Percentiles rank a stretch among this genome's conserved stretches.
Evolutionary conservation across 2,797 vertebrate species (phyloP).

Genomic region (Agapornis canus): DNA sequence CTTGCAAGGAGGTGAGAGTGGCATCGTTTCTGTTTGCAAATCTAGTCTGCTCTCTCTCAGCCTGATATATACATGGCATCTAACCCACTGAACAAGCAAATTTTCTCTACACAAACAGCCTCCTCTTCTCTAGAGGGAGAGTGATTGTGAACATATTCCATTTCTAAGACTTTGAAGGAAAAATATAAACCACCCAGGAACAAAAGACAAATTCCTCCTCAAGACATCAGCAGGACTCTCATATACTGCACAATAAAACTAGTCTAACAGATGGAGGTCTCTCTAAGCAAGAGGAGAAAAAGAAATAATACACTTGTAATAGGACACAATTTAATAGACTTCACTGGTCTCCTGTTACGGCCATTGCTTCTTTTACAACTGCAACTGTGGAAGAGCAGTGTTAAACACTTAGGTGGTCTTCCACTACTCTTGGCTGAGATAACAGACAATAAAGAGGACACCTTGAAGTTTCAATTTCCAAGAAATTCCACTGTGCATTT

Average conservation of each 20-base stretch:
- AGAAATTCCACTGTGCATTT: constrained; percentile 54
- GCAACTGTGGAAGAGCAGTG: neutral
- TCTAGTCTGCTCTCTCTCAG: neutral
- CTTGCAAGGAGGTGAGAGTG: neutral
- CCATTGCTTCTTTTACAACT: neutral
- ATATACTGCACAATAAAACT: neutral
- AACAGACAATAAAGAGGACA: constrained; percentile 52
- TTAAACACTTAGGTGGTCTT: constrained; percentile 54
- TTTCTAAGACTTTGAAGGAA: constrained; percentile 8
- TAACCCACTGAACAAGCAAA: neutral
- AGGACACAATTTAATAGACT: constrained; percentile 40
- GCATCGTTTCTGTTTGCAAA: neutral
- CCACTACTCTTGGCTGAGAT: constrained; percentile 18
- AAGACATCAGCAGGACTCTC: constrained; percentile 24
- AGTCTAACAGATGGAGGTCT: constrained; percentile 41
- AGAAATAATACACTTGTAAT: neutral
- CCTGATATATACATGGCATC: neutral
- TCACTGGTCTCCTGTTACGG: neutral
- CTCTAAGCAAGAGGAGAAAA: constrained; percentile 38
- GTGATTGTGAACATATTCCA: neutral
- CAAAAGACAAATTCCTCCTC: constrained; percentile 34
- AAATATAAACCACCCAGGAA: constrained; percentile 20
- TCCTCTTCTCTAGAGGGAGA: neutral
- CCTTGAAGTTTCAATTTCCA: constrained; percentile 61
- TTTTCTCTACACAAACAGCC: neutral